Conservation (phyloP, 2,888 invertebrate genomes). For the Yponomeuta plumbellus region DNA sequence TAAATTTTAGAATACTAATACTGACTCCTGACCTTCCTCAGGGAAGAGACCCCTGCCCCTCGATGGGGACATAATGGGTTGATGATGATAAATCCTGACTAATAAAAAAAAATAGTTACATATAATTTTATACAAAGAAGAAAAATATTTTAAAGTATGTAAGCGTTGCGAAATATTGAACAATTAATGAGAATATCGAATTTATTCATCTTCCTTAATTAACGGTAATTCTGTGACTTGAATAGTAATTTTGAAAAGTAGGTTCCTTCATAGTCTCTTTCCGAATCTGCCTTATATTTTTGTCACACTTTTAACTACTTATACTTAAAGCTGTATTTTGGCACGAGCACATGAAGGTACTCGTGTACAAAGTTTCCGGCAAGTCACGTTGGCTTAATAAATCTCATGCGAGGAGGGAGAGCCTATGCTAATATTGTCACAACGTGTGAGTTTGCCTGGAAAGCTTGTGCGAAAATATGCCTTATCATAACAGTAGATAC, state of each 20-base stretch:
- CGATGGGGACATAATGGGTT: too few species aligned
- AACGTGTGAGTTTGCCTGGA: background rate
- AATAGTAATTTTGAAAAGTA: background rate
- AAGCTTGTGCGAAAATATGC: slow-evolving; percentile 9
- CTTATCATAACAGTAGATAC: background rate
- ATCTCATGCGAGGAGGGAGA: background rate
- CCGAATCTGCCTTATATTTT: background rate
- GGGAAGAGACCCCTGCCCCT: too few species aligned
- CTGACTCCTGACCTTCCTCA: too few species aligned
- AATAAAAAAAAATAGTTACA: too few species aligned
- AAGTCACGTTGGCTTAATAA: background rate
- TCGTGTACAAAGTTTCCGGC: background rate
- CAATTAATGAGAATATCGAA: too few species aligned
- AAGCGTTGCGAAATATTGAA: too few species aligned
- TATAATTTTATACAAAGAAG: too few species aligned
- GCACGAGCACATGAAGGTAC: background rate
- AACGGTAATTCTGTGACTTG: too few species aligned
- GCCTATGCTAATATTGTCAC: background rate
- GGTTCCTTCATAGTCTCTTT: background rate
- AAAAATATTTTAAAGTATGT: too few species aligned
- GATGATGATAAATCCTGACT: too few species aligned
- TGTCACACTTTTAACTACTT: background rate
- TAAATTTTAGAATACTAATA: too few species aligned
- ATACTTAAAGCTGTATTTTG: background rate
- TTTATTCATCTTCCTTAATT: too few species aligned